These are phyloP conservation scores for Condylura cristata DNA, from an alignment of 2,113 vertebrate species.

Conservation along the genomic window DNA sequence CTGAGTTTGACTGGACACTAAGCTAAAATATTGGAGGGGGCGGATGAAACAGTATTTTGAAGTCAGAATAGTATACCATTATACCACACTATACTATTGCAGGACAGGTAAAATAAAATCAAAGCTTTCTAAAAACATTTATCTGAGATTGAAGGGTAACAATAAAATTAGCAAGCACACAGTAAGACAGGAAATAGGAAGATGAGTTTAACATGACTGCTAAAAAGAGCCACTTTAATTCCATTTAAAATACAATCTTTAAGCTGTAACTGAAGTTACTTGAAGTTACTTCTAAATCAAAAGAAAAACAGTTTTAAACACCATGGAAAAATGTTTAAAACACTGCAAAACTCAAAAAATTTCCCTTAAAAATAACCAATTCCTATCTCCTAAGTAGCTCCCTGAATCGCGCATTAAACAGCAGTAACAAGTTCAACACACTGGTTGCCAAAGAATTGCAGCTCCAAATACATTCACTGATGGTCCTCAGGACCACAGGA, in stretches of 20 bases:
- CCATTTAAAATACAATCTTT: constrained; percentile 53
- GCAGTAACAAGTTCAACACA: neutral
- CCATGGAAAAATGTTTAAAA: neutral
- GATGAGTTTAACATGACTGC: neutral
- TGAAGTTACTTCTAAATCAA: constrained; percentile 55
- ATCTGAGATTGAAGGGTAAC: neutral
- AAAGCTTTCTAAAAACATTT: constrained; percentile 43
- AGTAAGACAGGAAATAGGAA: neutral
- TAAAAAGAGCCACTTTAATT: constrained; percentile 46
- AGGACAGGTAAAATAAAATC: neutral
- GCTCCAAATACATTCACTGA: constrained; percentile 15
- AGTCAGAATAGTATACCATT: neutral
- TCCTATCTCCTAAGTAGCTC: neutral
- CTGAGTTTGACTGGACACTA: neutral
- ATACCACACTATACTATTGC: neutral
- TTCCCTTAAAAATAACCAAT: constrained; percentile 13
- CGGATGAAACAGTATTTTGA: neutral
- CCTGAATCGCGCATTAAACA: neutral
- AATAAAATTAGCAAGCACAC: constrained; percentile 30
- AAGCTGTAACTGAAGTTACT: constrained; percentile 14
- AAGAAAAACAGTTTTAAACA: constrained; percentile 44
- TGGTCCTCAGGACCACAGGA: constrained; percentile 10
- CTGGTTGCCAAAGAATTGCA: constrained; percentile 1
- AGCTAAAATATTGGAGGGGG: neutral
- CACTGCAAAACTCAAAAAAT: neutral